Base-by-base conservation (phyloP, 2,888 invertebrate species). In the Chalcis sispes region DNA sequence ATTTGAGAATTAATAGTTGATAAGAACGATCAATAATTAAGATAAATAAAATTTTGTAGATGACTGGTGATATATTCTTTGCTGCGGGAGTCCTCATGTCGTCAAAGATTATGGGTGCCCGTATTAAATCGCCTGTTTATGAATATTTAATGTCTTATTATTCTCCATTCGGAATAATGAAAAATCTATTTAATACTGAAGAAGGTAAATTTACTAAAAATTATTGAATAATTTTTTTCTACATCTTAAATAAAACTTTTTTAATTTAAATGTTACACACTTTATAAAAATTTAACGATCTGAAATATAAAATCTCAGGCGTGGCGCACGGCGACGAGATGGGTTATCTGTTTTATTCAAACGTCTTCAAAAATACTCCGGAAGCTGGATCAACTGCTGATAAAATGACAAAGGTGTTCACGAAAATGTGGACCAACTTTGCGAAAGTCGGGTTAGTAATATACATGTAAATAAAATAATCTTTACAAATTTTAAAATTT, bases 281-380 rank as follows among this genome's bases (percentile, higher is more conserved):
- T n/a, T n/a, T n/a, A n/a, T n/a, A n/a, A n/a, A n/a, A n/a, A n/a
- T n/a, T n/a, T n/a, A n/a, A n/a, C n/a, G n/a, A n/a, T n/a, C n/a
- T n/a, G n/a, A n/a, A n/a, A n/a, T n/a, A n/a, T n/a, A n/a, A n/a
- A n/a, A 36, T 7, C 72, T 61, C 15, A 82, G 91, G 91, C 0
- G 89, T 89, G 0, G 87, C 88, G 32, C 91, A 91, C 56, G 89
- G 89, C 0, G 91, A 91, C 74, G 91, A 91, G 1, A 23, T 91
- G 10, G 89, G 88, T 50, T 91, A 91, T 79, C 59, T 90, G 4
- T 91, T 91, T 72, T 89, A 88, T 59, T 87, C 86, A 42, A 84
- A 85, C 10, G 74, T 82, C 2, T 89, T 88, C 58, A 87, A 86
- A 65, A 86, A 89, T 56, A 82, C 83, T n/a, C 89, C 89, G 29